Percentiles rank a stretch among this genome's conserved stretches.
Conservation (phyloP, 1,140 invertebrate genomes). For the Orchestia grillus region DNA sequence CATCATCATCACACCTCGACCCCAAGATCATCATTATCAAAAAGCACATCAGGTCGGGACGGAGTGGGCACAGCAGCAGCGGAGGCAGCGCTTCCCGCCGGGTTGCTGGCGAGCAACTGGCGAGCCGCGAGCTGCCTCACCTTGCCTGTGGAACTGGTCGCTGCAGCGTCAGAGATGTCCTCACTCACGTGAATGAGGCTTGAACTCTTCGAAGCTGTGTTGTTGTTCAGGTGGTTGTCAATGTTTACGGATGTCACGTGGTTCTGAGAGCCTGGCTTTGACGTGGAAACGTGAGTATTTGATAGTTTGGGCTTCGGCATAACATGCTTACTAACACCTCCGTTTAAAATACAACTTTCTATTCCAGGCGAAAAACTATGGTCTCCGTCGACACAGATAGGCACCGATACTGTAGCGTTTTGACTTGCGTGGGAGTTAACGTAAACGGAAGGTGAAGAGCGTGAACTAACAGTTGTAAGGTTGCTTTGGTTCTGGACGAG, state of each 20-base stretch:
- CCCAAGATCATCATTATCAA: slow-evolving; percentile 23
- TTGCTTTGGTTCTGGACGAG: neutral
- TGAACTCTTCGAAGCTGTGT: neutral
- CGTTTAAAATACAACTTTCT: neutral
- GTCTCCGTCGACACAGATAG: neutral
- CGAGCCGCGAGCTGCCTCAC: neutral
- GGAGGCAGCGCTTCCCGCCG: neutral
- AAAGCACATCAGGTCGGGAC: slow-evolving; percentile 18
- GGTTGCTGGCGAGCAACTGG: slow-evolving; percentile 7
- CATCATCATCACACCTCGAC: slow-evolving; percentile 17
- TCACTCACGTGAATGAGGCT: neutral
- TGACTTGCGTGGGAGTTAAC: neutral
- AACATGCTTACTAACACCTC: neutral
- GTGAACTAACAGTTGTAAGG: neutral
- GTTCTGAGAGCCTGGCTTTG: neutral
- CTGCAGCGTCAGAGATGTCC: neutral
- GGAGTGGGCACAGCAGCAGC: neutral
- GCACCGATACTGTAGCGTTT: neutral
- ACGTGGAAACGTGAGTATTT: neutral
- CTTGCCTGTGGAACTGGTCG: neutral
- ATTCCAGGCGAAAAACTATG: neutral
- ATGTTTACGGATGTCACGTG: neutral
- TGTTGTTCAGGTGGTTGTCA: neutral
- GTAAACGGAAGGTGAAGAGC: neutral
- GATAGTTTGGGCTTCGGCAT: neutral